phyloP scores from a whole-genome alignment of 2,113 vertebrate genomes.

The Pimephales promelas region DNA sequence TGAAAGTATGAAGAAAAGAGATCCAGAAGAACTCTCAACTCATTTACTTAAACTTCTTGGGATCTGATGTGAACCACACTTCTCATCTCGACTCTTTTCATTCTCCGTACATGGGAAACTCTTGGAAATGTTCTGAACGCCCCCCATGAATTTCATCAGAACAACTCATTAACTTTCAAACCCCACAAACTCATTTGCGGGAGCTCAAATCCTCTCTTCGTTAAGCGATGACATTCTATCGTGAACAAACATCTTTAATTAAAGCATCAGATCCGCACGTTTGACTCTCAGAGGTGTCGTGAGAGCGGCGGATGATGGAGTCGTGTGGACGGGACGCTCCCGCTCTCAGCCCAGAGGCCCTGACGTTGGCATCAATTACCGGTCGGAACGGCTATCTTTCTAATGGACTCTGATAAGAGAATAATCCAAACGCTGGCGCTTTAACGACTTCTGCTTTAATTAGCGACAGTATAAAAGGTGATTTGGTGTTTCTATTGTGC shows the following conservation, averaged over 20 bases:
- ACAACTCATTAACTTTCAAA: conserved; percentile 67
- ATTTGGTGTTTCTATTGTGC: conserved; percentile 62
- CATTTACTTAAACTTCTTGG: background rate
- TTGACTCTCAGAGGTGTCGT: conserved; percentile 47
- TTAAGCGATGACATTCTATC: conserved; percentile 72
- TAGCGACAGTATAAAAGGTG: conserved; percentile 65
- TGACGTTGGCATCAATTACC: conserved; percentile 68
- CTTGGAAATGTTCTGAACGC: background rate
- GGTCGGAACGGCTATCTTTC: conserved; percentile 66
- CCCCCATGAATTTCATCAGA: conserved; percentile 62
- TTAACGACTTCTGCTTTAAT: conserved; percentile 80
- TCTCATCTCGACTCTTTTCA: background rate
- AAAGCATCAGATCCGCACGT: conserved; percentile 72
- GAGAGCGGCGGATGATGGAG: conserved; percentile 31
- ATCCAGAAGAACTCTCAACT: background rate
- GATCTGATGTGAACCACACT: background rate
- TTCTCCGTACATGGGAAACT: background rate
- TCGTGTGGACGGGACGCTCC: conserved; percentile 21
- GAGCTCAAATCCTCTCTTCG: conserved; percentile 71
- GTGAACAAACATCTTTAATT: conserved; percentile 81
- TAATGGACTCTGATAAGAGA: conserved; percentile 71
- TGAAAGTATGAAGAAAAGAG: background rate
- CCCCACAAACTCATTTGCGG: conserved; percentile 71
- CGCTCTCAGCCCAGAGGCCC: conserved; percentile 53
- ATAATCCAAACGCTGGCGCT: conserved; percentile 74